These are phyloP conservation scores for Ferdinandea cuprea DNA, from an alignment of 2,888 invertebrate genomes.

Conservation along the genomic window DNA sequence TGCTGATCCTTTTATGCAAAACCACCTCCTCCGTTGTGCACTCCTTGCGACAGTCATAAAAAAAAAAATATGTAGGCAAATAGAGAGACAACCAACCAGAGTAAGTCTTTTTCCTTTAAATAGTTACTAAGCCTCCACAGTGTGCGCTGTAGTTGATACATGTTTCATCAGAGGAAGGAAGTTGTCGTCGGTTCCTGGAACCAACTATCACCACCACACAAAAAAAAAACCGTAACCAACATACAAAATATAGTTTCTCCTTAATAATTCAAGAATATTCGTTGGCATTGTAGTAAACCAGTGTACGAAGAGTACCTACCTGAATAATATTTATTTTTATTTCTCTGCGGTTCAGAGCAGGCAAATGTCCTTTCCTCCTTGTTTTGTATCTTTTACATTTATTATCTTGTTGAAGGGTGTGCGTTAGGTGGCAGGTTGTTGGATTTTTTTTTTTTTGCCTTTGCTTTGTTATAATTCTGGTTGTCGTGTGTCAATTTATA, in stretches of 20 bases:
- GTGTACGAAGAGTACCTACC: slow-evolving; percentile 7
- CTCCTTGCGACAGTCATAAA: slow-evolving; percentile 60
- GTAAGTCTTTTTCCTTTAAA: slow-evolving; percentile 24
- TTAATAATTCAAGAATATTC: slow-evolving; percentile 64
- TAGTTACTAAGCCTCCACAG: slow-evolving; percentile 34
- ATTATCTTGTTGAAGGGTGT: slow-evolving; percentile 2
- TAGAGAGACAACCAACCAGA: slow-evolving; percentile 27
- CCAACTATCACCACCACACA: slow-evolving; percentile 66
- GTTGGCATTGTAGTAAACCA: slow-evolving; percentile 2
- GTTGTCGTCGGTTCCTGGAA: slow-evolving; percentile 65
- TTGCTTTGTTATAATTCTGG: slow-evolving; percentile 19
- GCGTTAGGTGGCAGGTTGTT: slow-evolving; percentile 17
- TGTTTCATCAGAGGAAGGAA: slow-evolving; percentile 27
- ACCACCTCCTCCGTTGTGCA: slow-evolving; percentile 31
- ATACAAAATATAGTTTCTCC: slow-evolving; percentile 12
- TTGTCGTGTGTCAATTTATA: slow-evolving; percentile 35
- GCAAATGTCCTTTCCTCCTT: slow-evolving; percentile 32
- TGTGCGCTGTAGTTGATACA: slow-evolving; percentile 19
- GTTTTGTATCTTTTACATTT: not conserved
- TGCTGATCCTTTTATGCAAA: slow-evolving; percentile 38
- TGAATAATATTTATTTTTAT: slow-evolving; percentile 63
- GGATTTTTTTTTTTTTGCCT: not conserved
- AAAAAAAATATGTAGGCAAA: slow-evolving; percentile 62
- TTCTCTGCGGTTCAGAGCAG: slow-evolving; percentile 14
- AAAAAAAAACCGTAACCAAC: slow-evolving; percentile 16